A percentile compares a stretch with the other conserved stretches of the same genome.
These are phyloP conservation scores for Parasteatoda tepidariorum DNA, from an alignment of 1,140 invertebrate species.

Conservation along the genomic window DNA sequence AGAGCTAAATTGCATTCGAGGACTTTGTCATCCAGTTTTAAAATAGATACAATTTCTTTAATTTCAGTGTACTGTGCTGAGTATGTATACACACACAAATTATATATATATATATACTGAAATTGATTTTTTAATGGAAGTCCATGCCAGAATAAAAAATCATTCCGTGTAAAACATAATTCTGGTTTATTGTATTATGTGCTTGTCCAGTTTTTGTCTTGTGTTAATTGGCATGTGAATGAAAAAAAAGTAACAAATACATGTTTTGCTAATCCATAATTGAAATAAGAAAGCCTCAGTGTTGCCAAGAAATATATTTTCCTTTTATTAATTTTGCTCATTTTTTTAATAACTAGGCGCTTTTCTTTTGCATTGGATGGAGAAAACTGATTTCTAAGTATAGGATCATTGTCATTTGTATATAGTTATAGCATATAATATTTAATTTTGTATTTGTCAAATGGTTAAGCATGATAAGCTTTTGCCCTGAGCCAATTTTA, in stretches of 20 bases:
- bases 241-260: constrained; percentile 19
- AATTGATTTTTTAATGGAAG: constrained; percentile 32
- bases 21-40: constrained; percentile 8
- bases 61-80: constrained; percentile 16
- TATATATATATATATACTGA: constrained; percentile 20
- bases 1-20: not conserved
- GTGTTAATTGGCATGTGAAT: constrained; percentile 17
- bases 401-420: constrained; percentile 49
- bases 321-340: constrained; percentile 19
- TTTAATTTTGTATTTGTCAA: constrained; percentile 42
- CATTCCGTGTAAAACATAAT: constrained; percentile 59
- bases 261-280: constrained; percentile 27
- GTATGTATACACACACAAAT: not conserved
- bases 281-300: constrained; percentile 18
- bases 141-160: constrained; percentile 48
- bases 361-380: not conserved
- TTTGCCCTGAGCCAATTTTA: constrained; percentile 18
- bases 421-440: constrained; percentile 33
- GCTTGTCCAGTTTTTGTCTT: constrained; percentile 47
- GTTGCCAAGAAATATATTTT: constrained; percentile 45
- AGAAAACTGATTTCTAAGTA: constrained; percentile 42
- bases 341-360: constrained; percentile 1
- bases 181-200: constrained; percentile 55
- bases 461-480: not conserved
- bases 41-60: constrained; percentile 6